These are phyloP conservation scores for Malacoraja senta DNA, from an alignment of 2,797 vertebrate species.

Conservation along the genomic window DNA sequence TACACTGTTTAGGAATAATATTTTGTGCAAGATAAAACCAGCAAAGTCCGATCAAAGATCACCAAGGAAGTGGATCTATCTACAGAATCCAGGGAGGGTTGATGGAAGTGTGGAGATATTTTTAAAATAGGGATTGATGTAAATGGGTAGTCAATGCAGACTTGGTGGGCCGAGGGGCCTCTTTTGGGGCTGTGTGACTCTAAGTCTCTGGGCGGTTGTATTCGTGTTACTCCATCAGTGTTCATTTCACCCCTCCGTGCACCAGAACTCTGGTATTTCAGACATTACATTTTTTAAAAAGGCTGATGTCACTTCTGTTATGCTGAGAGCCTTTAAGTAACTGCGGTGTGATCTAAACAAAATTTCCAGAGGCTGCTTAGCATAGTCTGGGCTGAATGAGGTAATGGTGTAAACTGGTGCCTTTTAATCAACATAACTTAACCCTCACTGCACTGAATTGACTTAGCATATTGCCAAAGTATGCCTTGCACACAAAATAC, in stretches of 20 bases:
- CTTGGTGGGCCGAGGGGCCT: too few relatives aligned
- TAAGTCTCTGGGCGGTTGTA: background rate
- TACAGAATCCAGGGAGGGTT: too few relatives aligned
- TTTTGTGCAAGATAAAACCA: too few relatives aligned
- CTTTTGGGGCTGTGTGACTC: too few relatives aligned
- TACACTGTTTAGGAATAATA: too few relatives aligned
- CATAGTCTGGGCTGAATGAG: slow-evolving; percentile 13
- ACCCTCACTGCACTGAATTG: background rate
- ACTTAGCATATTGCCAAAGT: background rate
- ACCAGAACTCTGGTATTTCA: slow-evolving; percentile 10
- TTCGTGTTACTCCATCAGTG: background rate
- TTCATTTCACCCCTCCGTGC: background rate
- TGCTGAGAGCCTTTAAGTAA: slow-evolving; percentile 24
- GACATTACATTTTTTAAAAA: background rate
- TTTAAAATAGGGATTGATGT: too few relatives aligned
- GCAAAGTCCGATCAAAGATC: too few relatives aligned
- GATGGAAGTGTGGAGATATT: too few relatives aligned
- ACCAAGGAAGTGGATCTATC: too few relatives aligned
- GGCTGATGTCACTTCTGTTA: slow-evolving; percentile 23
- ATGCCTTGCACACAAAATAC: background rate
- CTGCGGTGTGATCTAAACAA: background rate
- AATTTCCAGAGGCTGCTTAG: background rate
- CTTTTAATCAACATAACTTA: slow-evolving; percentile 9
- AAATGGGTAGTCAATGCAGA: too few relatives aligned
- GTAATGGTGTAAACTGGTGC: slow-evolving; percentile 23